Base-by-base conservation (phyloP, 1,140 invertebrate genomes). In the Maconellicoccus hirsutus region DNA sequence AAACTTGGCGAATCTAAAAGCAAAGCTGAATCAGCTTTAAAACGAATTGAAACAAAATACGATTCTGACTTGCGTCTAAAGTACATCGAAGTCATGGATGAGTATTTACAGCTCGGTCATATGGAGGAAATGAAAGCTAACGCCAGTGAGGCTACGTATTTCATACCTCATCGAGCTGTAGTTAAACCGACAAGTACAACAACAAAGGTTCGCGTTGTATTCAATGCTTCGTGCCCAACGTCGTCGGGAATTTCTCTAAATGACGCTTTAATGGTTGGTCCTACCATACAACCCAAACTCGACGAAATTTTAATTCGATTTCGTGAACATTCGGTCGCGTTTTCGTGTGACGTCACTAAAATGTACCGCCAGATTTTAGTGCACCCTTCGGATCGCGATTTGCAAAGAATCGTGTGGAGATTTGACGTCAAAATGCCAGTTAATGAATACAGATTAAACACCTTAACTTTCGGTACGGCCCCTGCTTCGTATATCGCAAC, bases 331-430 rank as follows among this genome's bases (percentile, higher is more conserved):
- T 73, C n/a, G 73, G 73, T 12, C 10, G 29, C 69, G 3, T 42
- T 78, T n/a, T 73, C 73, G 7, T 76, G 76, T 16, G 79, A 81
- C 73, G 78, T 81, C 1, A 72, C 76, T 29, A 80, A 80, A 71
- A 81, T 80, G 77, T 81, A 78, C 70, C 71, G 77, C 1, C 76
- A 78, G 71, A 63, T 79, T 6, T 70, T 72, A 26, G 72, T 80
- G 0, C 26, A 74, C 4, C 2, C 22, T n/a, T 25, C 21, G 25
- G 59, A 70, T 21, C 26, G 52, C 1, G 14, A 52, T 4, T 26
- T 70, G 7, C 79, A 81, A 76, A 69, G 74, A 8, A 78, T 82
- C n/a, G 29, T 82, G 0, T 81, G 80, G 78, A 70, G 78, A 59
- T 33, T 76, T 29, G 70, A 73, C 16, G 70, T 73, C 10, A 66